Conservation (phyloP, 2,888 invertebrate genomes). For the Criorhina ranunculi region DNA sequence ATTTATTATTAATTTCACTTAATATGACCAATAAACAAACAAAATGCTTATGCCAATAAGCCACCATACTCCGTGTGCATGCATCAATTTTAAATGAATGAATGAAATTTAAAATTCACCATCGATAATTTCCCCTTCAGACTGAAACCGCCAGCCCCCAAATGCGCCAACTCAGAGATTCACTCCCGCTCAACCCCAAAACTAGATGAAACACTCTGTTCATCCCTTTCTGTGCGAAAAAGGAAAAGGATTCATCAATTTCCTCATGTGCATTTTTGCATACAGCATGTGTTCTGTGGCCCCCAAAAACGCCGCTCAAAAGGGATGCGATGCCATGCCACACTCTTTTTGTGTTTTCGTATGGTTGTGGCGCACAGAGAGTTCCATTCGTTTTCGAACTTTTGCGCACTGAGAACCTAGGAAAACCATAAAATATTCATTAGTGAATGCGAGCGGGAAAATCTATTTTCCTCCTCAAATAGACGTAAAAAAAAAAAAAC, state of each 20-base stretch:
- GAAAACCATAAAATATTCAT: conserved; percentile 44
- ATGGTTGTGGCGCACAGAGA: conserved; percentile 54
- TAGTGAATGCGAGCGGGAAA: conserved; percentile 72
- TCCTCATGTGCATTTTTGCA: conserved; percentile 71
- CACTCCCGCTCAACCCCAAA: background rate
- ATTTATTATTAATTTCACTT: conserved; percentile 63
- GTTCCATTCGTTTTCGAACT: conserved; percentile 44
- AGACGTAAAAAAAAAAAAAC: conserved; percentile 38
- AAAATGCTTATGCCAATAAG: conserved; percentile 51
- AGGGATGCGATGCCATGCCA: conserved; percentile 66
- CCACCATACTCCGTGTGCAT: conserved; percentile 42
- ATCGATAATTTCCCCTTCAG: conserved; percentile 67
- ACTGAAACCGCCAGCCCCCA: conserved; percentile 33
- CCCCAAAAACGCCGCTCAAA: conserved; percentile 47
- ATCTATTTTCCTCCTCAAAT: conserved; percentile 61
- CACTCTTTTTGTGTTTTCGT: conserved; percentile 23
- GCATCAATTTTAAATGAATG: conserved; percentile 76
- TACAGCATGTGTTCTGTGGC: conserved; percentile 67
- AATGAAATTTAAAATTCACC: conserved; percentile 77
- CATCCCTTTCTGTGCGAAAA: conserved; percentile 53
- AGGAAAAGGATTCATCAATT: conserved; percentile 55
- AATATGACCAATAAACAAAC: conserved; percentile 61
- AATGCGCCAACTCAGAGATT: conserved; percentile 68
- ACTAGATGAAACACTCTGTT: conserved; percentile 9
- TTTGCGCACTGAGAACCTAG: conserved; percentile 66